phyloP scores from a whole-genome alignment of 2,113 vertebrate genomes.

The Siniperca knerii region DNA sequence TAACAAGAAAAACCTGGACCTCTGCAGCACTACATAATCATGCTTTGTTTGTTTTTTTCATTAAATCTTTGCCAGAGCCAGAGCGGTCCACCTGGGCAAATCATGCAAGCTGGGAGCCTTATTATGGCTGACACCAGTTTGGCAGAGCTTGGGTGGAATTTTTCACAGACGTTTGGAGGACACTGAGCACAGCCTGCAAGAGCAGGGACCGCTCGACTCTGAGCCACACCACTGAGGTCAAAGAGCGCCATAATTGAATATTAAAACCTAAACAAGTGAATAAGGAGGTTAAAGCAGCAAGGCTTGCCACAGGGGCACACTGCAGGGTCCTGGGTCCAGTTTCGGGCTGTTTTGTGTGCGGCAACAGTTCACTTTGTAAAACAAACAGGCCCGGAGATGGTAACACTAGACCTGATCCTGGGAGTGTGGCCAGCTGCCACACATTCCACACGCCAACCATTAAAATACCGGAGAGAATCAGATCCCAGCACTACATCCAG shows the following conservation, averaged over 20 bases:
- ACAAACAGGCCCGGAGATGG: slow-evolving; percentile 83
- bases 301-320: slow-evolving; percentile 14
- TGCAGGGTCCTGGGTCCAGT: slow-evolving; percentile 31
- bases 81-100: slow-evolving; percentile 76
- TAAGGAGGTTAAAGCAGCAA: slow-evolving; percentile 26
- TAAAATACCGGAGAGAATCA: slow-evolving; percentile 86
- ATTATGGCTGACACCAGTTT: slow-evolving; percentile 65
- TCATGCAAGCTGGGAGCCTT: slow-evolving; percentile 56
- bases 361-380: slow-evolving; percentile 83
- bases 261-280: slow-evolving; percentile 50
- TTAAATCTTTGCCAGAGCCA: slow-evolving; percentile 62
- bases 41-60: slow-evolving; percentile 70
- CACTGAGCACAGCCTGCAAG: slow-evolving; percentile 24
- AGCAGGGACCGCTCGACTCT: slow-evolving; percentile 11
- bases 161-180: slow-evolving; percentile 51
- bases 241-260: slow-evolving; percentile 42
- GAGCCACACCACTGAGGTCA: slow-evolving; percentile 41
- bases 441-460: slow-evolving; percentile 84
- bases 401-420: slow-evolving; percentile 81
- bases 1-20: slow-evolving; percentile 58
- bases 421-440: slow-evolving; percentile 80
- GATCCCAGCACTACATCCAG: slow-evolving; percentile 65
- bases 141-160: slow-evolving; percentile 67
- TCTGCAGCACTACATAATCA: slow-evolving; percentile 60
- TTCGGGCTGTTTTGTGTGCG: slow-evolving; percentile 59